Evolutionary conservation across 2,797 vertebrate species (phyloP), one percentile per base, ranked within the genome.

Genomic region (Acropternis orthonyx): DNA sequence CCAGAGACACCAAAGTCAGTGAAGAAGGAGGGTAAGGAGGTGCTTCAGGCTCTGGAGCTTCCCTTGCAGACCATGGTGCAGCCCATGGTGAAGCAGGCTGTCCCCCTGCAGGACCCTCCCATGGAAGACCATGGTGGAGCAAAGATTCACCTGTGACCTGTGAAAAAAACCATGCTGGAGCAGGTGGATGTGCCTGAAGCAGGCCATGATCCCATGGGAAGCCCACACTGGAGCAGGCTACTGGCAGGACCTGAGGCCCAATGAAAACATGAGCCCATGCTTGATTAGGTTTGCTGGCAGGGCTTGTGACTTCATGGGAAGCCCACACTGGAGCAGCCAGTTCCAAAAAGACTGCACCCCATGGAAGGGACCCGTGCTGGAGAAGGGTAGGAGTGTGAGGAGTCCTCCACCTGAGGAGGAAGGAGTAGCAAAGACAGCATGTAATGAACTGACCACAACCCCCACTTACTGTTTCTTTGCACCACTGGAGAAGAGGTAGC

Each of bases 381-480:
- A 30, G 37, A 9, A 62, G 28, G 28, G 61, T 9, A 32, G 61
- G 20, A 62, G 39, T 32, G 20, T 43, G 61, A 62, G 9, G 61
- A 62, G 20, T 43, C 61, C 28, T 43, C 61, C 39, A 41, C 6
- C 26, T 41, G 61, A 62, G 59, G 28, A 62, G 27, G 59, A 43
- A 22, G 18, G 39, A 62, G 39, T 21, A 41, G 39, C 20, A 55
- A 27, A 68, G 27, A 28, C 9, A n/a, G 8, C 0, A 0, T 12
- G 48, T 7, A 30, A 28, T 13, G 43, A 43, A 12, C 37, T 56
- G 27, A 49, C 28, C 22, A 27, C 32, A 32, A 10, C 8, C 5
- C 19, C 19, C 12, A 9, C 10, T 62, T 7, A 23, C 4, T 0
- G 0, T 7, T 43, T 51, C 19, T 56, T 28, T 44, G 23, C 0